Conservation (phyloP, 37 sponge, comb jelly and placozoan species). For the Amphimedon queenslandica region DNA sequence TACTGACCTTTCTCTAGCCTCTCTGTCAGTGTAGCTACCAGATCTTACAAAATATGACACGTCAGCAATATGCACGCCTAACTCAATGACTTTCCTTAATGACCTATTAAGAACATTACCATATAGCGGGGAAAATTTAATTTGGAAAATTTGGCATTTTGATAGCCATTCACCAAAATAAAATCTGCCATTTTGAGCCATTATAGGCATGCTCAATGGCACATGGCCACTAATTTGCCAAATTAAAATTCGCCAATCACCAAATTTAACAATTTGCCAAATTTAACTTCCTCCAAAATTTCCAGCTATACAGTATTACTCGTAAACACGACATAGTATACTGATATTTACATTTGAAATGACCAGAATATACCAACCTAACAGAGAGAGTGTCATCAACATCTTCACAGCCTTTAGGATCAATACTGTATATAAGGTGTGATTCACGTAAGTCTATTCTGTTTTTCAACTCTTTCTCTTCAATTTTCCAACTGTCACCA, state of each 20-base stretch:
- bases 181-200: too few relatives aligned
- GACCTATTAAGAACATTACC: conserved; percentile 1
- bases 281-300: too few relatives aligned
- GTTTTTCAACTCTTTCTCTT: conserved; percentile 14
- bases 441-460: conserved; percentile 41
- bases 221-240: too few relatives aligned
- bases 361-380: conserved; percentile 30
- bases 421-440: conserved; percentile 75
- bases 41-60: conserved; percentile 76
- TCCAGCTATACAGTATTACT: neutral
- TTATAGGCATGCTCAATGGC: too few relatives aligned
- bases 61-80: conserved; percentile 87
- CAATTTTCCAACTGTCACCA: conserved; percentile 26
- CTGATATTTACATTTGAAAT: too few relatives aligned
- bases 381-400: conserved; percentile 79
- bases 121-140: neutral
- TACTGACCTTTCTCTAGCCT: conserved; percentile 34
- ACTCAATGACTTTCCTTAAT: conserved; percentile 50
- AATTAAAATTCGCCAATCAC: too few relatives aligned
- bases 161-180: too few relatives aligned
- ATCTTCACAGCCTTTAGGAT: conserved; percentile 82
- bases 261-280: too few relatives aligned
- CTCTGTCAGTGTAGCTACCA: conserved; percentile 45
- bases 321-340: neutral
- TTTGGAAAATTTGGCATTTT: too few relatives aligned